Evolutionary conservation across 2,797 vertebrate genomes (phyloP).

Genomic region (Margarornis squamiger): DNA sequence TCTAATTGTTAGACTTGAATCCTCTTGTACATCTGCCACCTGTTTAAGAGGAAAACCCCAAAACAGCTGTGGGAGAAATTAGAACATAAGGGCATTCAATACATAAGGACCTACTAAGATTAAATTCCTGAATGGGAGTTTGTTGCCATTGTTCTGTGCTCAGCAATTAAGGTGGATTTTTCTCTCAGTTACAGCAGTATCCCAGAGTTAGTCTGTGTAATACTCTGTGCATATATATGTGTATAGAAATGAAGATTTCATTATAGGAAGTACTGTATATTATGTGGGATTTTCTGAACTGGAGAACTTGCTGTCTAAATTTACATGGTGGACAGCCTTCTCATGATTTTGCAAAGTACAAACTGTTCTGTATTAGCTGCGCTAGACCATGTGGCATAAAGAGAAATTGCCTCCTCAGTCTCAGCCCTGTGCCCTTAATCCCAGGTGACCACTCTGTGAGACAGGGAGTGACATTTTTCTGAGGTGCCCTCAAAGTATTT

Average conservation of each 20-base stretch:
- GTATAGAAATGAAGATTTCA: neutral
- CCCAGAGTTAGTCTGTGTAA: neutral
- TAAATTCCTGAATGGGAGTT: neutral
- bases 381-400: neutral
- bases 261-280: neutral
- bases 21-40: neutral
- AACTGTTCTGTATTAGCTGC: neutral
- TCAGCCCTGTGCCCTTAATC: neutral
- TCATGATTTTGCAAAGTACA: neutral
- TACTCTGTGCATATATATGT: neutral
- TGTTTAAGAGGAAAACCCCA: neutral
- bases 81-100: neutral
- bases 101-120: neutral
- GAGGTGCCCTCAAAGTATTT: neutral
- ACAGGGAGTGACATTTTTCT: neutral
- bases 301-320: neutral
- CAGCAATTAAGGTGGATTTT: neutral
- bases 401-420: neutral
- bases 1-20: neutral
- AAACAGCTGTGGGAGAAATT: neutral
- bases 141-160: neutral
- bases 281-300: neutral
- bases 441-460: neutral
- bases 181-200: neutral
- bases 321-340: neutral